Evolutionary conservation across 2,888 invertebrate species (phyloP), one percentile per base, ranked within the genome.

Genomic region (Archips crataeganus): DNA sequence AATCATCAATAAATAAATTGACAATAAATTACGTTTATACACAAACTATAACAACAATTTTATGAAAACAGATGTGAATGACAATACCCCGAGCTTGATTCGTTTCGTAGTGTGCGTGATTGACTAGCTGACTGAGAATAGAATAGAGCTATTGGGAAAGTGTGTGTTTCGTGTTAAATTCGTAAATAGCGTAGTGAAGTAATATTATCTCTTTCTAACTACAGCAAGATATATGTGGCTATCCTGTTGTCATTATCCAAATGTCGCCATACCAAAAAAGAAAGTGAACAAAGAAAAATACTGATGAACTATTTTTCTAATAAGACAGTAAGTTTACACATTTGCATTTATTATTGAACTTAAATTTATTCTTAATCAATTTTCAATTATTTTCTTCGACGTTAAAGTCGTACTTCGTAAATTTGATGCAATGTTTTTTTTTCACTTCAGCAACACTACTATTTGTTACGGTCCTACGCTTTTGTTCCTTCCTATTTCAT

Each of bases 51-150:
- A 90, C 88, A 91, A 90, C 85, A 85, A 90, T 88, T 90, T 23
- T 85, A 88, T 87, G 84, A 88, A 84, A 93, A 92, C 92, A 93
- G 92, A 93, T 92, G 92, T 88, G 89, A 90, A 85, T 85, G 84
- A 85, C 85, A 84, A 82, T 78, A 80, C 70, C 65, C 74, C 69
- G 62, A 70, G 74, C 74, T 75, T 71, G 71, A 59, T 71, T 70
- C 74, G 70, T 74, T 75, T 75, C 74, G 74, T 74, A 75, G 75
- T 75, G 75, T 75, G 75, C 69, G 75, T 75, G 51, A 70, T 67
- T 71, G 60, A 70, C 64, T 72, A 72, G 71, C 64, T 73, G 68
- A 73, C 64, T 70, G 68, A 74, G 39, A 59, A 61, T 70, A 74
- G 32, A 49, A 59, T 15, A 68, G 15, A 39, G 61, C 13, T 36